Conservation (phyloP, 53 echinoderm and acorn worm genomes). For the Luidia sarsii region DNA sequence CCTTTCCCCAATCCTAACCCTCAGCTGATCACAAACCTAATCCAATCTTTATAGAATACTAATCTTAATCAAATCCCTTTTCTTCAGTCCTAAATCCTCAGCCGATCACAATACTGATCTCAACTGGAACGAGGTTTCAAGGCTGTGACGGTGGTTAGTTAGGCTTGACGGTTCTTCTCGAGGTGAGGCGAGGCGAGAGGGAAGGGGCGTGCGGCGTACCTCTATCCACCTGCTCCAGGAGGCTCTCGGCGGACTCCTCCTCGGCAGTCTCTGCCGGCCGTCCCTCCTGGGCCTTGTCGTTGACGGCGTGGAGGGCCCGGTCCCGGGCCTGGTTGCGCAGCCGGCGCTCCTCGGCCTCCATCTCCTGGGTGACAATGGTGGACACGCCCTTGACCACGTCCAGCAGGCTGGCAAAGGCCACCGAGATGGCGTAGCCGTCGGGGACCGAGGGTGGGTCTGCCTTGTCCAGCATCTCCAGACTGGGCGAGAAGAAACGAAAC, state of each 20-base stretch:
- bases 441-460: conserved; percentile 82
- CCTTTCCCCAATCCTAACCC: too few relatives aligned
- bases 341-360: conserved; percentile 83
- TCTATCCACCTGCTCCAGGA: conserved; percentile 67
- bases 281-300: conserved; percentile 12
- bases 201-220: too few relatives aligned
- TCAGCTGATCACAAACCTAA: too few relatives aligned
- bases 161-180: too few relatives aligned
- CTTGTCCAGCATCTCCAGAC: conserved; percentile 94
- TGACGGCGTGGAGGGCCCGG: conserved; percentile 43
- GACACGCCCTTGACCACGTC: conserved; percentile 94
- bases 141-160: too few relatives aligned
- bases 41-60: too few relatives aligned
- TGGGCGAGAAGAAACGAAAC: too few relatives aligned
- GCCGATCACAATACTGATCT: too few relatives aligned
- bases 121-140: too few relatives aligned
- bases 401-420: conserved; percentile 80
- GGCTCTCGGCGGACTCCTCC: conserved; percentile 36
- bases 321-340: conserved; percentile 69
- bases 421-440: conserved; percentile 91
- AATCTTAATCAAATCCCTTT: too few relatives aligned
- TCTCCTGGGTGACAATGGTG: conserved; percentile 80
- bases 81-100: too few relatives aligned
- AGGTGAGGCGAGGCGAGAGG: too few relatives aligned
- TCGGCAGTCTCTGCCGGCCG: conserved; percentile 16